These are phyloP conservation scores for Lynx canadensis DNA, from an alignment of 2,113 vertebrate genomes.

Conservation along the genomic window DNA sequence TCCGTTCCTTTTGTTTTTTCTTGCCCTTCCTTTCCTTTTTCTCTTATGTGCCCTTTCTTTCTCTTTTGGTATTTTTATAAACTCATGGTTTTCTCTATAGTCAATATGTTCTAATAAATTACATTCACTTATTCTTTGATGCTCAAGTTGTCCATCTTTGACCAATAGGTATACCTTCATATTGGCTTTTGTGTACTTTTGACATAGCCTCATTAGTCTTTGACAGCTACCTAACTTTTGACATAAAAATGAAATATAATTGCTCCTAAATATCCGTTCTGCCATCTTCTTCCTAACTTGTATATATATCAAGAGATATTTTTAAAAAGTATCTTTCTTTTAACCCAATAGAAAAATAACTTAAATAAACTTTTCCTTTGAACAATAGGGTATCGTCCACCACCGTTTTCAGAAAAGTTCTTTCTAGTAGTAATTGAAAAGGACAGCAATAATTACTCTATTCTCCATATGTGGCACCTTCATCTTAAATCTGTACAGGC, in stretches of 20 bases:
- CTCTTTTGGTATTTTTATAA: neutral
- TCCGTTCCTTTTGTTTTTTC: neutral
- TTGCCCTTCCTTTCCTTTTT: neutral
- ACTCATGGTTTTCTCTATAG: neutral
- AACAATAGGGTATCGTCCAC: constrained; percentile 91
- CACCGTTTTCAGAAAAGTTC: constrained; percentile 99
- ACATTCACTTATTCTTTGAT: constrained; percentile 10
- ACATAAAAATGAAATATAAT: constrained; percentile 10
- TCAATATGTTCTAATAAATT: neutral
- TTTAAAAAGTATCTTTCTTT: constrained; percentile 40
- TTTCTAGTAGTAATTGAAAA: constrained; percentile 98
- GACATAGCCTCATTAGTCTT: neutral
- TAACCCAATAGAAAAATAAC: neutral
- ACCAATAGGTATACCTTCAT: neutral
- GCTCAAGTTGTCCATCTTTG: neutral
- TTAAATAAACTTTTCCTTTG: constrained; percentile 60
- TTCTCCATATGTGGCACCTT: constrained; percentile 99
- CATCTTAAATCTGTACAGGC: constrained; percentile 97
- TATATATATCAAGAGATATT: neutral
- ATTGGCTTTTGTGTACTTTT: neutral
- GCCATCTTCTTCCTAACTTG: neutral
- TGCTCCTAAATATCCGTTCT: neutral
- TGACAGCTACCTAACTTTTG: neutral
- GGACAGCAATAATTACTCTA: constrained; percentile 91
- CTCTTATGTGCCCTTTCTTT: neutral